Conservation (phyloP, 2,113 vertebrate species). For the Tringa solitaria region DNA sequence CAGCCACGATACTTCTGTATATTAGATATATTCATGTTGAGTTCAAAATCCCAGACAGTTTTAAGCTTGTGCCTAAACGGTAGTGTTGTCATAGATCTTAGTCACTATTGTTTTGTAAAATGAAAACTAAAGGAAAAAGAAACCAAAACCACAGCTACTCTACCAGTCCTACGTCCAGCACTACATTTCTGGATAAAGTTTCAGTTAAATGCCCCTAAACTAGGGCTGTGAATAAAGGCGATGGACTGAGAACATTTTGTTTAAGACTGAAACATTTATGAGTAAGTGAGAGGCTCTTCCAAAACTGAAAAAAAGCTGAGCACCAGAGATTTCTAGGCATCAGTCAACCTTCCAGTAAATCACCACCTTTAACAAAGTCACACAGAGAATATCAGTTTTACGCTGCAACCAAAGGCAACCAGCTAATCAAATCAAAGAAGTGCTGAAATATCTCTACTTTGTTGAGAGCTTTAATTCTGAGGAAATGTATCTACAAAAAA, state of each 20-base stretch:
- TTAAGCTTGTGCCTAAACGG: background rate
- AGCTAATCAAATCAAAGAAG: background rate
- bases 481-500: background rate
- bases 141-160: background rate
- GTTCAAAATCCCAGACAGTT: background rate
- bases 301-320: background rate
- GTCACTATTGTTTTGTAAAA: constrained; percentile 5
- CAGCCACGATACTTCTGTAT: background rate
- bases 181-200: constrained; percentile 8
- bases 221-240: background rate
- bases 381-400: background rate
- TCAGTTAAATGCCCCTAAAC: constrained; percentile 32
- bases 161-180: background rate
- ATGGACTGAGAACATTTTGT: background rate
- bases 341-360: background rate
- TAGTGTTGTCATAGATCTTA: background rate
- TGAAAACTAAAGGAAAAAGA: constrained; percentile 36
- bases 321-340: background rate
- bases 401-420: background rate
- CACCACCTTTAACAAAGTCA: background rate
- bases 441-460: background rate
- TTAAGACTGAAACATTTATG: background rate
- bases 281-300: background rate
- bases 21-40: background rate
- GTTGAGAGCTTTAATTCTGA: background rate